Percentiles rank a stretch among this genome's conserved stretches.
Conservation (phyloP, 2,113 vertebrate genomes). For the Peromyscus polionotus region DNA sequence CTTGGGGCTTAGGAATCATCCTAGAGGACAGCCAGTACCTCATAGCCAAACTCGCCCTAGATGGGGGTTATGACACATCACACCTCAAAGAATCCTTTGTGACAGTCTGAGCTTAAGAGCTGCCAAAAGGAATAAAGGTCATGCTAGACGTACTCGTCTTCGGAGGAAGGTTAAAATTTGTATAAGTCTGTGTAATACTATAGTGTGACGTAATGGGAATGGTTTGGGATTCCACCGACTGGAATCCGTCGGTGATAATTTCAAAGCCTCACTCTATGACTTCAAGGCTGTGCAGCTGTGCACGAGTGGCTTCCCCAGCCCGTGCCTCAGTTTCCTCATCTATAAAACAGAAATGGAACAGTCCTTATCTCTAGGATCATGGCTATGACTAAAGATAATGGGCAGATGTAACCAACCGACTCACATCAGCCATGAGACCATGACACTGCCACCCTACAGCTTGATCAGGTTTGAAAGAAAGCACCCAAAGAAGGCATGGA, state of each 20-base stretch:
- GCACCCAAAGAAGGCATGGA: rapidly evolving
- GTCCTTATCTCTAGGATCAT: neutral
- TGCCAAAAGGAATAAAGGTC: neutral
- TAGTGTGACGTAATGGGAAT: neutral
- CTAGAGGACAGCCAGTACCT: neutral
- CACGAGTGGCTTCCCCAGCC: neutral
- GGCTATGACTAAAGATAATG: neutral
- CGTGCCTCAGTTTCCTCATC: neutral
- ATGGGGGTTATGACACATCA: neutral
- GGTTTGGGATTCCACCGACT: neutral
- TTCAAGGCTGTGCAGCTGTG: neutral
- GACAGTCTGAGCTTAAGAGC: neutral
- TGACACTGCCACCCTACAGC: neutral
- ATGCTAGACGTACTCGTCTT: neutral
- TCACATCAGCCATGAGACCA: neutral
- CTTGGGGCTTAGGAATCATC: constrained; percentile 9
- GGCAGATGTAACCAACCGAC: neutral
- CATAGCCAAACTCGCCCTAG: neutral
- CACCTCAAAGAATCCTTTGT: neutral
- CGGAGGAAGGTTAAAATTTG: neutral
- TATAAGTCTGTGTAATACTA: neutral
- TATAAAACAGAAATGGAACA: neutral
- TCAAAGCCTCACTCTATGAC: neutral
- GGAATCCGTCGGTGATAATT: neutral
- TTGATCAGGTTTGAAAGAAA: neutral